A percentile compares a stretch with the other conserved stretches of the same genome.
Evolutionary conservation across 2,113 vertebrate species (phyloP).

Genomic region (Ptilorrhoa leucosticta): DNA sequence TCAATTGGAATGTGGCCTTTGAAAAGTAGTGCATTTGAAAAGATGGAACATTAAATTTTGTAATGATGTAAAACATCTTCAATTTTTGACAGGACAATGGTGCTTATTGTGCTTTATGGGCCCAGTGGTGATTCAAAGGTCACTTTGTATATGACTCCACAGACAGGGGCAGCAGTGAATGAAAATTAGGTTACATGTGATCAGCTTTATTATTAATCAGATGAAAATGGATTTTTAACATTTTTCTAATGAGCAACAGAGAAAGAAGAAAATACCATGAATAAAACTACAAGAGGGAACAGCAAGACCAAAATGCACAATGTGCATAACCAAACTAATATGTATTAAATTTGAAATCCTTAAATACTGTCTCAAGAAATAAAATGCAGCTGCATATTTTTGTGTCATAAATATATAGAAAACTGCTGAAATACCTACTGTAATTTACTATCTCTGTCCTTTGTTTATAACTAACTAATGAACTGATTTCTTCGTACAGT

Average conservation of each 20-base stretch:
- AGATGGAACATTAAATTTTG: slow-evolving; percentile 92
- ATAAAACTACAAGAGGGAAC: slow-evolving; percentile 62
- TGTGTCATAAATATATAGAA: slow-evolving; percentile 68
- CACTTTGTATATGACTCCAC: slow-evolving; percentile 94
- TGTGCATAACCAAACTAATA: slow-evolving; percentile 61
- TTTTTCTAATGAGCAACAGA: slow-evolving; percentile 96
- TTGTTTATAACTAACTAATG: slow-evolving; percentile 78
- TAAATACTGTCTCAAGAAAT: slow-evolving; percentile 71
- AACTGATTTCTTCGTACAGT: slow-evolving; percentile 68
- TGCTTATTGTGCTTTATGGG: slow-evolving; percentile 96
- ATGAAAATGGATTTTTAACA: slow-evolving; percentile 99
- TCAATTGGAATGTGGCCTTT: slow-evolving; percentile 95
- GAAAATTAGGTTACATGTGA: slow-evolving; percentile 99
- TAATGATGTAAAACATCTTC: slow-evolving; percentile 98
- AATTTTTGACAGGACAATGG: slow-evolving; percentile 94
- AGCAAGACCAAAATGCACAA: slow-evolving; percentile 31
- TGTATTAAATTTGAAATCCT: slow-evolving; percentile 68
- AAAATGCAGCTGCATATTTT: slow-evolving; percentile 67
- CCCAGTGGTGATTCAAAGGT: slow-evolving; percentile 95
- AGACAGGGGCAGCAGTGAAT: slow-evolving; percentile 95
- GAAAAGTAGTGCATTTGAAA: slow-evolving; percentile 90
- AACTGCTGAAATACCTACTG: slow-evolving; percentile 68
- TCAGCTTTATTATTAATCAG: slow-evolving; percentile 99
- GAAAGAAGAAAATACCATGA: slow-evolving; percentile 81
- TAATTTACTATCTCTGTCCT: slow-evolving; percentile 74